Conservation (phyloP, 2,113 vertebrate genomes). For the Hyperopisus bebe region DNA sequence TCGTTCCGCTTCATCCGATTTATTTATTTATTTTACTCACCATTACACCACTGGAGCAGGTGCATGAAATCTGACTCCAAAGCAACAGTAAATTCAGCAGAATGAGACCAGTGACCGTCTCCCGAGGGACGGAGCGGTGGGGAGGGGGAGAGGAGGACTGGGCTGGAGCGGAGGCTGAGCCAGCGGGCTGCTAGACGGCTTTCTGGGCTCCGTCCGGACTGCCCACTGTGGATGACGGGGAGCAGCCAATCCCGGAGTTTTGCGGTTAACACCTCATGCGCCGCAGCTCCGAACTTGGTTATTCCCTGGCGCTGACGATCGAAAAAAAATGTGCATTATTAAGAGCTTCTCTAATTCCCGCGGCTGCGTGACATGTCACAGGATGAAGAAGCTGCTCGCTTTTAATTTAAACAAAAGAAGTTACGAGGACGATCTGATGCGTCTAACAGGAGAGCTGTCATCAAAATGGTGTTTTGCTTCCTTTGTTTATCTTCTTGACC, state of each 20-base stretch:
- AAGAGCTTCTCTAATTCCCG: background rate
- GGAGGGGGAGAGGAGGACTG: background rate
- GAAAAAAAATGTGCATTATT: background rate
- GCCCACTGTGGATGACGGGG: background rate
- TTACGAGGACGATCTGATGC: background rate
- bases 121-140: background rate
- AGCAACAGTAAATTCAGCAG: slow-evolving; percentile 50
- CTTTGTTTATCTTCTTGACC: slow-evolving; percentile 7
- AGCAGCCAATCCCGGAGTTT: background rate
- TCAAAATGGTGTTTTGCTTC: background rate
- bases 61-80: slow-evolving; percentile 67
- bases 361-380: background rate
- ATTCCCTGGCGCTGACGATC: background rate
- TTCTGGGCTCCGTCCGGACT: background rate
- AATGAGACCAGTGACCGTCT: background rate
- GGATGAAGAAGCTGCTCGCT: background rate
- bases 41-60: slow-evolving; percentile 73
- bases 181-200: slow-evolving; percentile 10
- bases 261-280: background rate
- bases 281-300: slow-evolving; percentile 4
- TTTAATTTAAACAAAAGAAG: background rate
- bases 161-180: background rate
- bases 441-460: background rate
- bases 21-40: slow-evolving; percentile 51
- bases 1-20: slow-evolving; percentile 1